Percentiles rank a stretch among this genome's conserved stretches.
phyloP scores from a whole-genome alignment of 2,888 invertebrate species.

The Stomorhina lunata region DNA sequence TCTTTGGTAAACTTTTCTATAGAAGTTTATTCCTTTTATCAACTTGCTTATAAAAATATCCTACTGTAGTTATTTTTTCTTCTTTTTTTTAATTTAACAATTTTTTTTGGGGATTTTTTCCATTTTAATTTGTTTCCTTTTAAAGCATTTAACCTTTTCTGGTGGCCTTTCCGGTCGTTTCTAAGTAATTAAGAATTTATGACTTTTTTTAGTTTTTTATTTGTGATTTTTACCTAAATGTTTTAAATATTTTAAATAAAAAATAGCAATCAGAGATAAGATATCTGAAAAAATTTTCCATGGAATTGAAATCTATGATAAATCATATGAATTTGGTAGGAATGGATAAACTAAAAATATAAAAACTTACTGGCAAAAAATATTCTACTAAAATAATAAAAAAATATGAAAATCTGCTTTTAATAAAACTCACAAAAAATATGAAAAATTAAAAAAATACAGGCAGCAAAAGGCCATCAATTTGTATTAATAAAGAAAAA shows the following conservation, averaged over 20 bases:
- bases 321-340: background rate
- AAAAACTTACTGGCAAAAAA: background rate
- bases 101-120: background rate
- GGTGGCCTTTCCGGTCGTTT: background rate
- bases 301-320: background rate
- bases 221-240: background rate
- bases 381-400: background rate
- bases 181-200: background rate
- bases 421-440: background rate
- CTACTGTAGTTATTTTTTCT: background rate
- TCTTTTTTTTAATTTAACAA: background rate
- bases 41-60: too few species aligned
- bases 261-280: background rate
- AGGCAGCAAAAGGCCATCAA: background rate
- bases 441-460: background rate
- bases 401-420: background rate
- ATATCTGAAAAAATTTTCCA: background rate
- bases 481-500: background rate
- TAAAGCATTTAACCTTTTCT: background rate
- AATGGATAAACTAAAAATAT: background rate
- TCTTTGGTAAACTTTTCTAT: too few species aligned
- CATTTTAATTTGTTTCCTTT: background rate
- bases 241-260: background rate
- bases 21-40: too few species aligned
- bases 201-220: background rate